Evolutionary conservation across 2,888 invertebrate species (phyloP).

Genomic region (Rhabditoides inermis): DNA sequence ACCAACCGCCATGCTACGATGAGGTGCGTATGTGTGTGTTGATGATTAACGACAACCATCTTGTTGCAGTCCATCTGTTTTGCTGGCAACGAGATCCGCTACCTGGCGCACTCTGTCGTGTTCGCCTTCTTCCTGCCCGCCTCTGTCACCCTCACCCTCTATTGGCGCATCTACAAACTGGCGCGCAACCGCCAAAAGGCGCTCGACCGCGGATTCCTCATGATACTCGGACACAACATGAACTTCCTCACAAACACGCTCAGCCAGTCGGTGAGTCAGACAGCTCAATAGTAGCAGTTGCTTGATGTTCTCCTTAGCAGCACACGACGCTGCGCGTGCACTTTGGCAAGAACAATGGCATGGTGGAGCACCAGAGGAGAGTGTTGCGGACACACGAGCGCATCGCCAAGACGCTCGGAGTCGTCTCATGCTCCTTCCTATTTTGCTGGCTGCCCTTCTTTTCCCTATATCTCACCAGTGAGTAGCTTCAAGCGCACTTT

Average conservation of each 20-base stretch:
- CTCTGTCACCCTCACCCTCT: constrained; percentile 50
- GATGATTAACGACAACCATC: neutral
- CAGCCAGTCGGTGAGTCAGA: constrained; percentile 32
- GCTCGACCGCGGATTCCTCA: constrained; percentile 48
- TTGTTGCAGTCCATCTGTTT: constrained; percentile 40
- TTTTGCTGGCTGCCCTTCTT: constrained; percentile 63
- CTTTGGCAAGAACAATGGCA: constrained; percentile 49
- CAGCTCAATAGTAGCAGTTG: neutral
- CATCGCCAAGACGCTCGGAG: constrained; percentile 61
- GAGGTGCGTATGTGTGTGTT: constrained; percentile 18
- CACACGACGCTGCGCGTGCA: constrained; percentile 51
- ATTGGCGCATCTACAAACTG: constrained; percentile 51
- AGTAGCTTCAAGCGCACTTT: constrained; percentile 36
- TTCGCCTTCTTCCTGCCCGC: constrained; percentile 53
- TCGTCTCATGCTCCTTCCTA: constrained; percentile 61
- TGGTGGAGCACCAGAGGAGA: constrained; percentile 51
- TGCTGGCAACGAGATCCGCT: constrained; percentile 50
- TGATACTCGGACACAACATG: constrained; percentile 52
- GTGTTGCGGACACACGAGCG: constrained; percentile 56
- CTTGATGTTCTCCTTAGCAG: constrained; percentile 6
- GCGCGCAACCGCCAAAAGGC: constrained; percentile 48
- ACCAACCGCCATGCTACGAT: constrained; percentile 34
- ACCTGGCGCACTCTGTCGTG: constrained; percentile 50
- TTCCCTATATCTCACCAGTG: constrained; percentile 59
- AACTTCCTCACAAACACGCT: constrained; percentile 52